Evolutionary conservation across 1,140 invertebrate species (phyloP).

Genomic region (Sycophaga agraensis): DNA sequence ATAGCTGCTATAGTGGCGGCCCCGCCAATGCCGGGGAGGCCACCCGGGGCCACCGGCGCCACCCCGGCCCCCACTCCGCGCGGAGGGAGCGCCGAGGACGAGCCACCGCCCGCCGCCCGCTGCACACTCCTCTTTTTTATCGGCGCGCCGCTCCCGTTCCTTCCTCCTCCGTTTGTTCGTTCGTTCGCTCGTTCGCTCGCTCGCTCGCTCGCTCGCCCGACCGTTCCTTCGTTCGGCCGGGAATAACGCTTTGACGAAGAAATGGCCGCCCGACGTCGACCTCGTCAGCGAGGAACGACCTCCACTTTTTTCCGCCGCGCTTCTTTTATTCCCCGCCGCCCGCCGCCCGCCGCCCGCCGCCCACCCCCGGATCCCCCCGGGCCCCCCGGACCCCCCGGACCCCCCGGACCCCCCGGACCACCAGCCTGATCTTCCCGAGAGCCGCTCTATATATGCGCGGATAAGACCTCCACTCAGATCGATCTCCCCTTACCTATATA

Average conservation of each 20-base stretch:
- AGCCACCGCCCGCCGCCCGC: constrained; percentile 33
- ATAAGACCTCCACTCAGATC: constrained; percentile 22
- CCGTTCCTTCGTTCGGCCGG: constrained; percentile 51
- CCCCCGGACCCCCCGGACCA: constrained; percentile 15
- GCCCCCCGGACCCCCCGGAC: too few relatives aligned
- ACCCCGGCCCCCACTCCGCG: too few relatives aligned
- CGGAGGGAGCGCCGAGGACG: constrained; percentile 35
- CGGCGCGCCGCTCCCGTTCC: constrained; percentile 46
- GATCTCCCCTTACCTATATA: constrained; percentile 22
- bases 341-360: constrained; percentile 1
- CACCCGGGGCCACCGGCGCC: constrained; percentile 31
- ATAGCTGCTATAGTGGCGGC: constrained; percentile 55
- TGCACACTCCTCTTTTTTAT: constrained; percentile 52
- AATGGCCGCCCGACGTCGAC: constrained; percentile 50
- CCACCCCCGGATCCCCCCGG: constrained; percentile 16
- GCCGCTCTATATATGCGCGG: constrained; percentile 3
- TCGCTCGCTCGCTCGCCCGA: too few relatives aligned
- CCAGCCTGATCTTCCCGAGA: constrained; percentile 18
- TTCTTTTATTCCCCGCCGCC: constrained; percentile 28
- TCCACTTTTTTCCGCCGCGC: constrained; percentile 32
- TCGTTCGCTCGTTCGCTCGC: too few relatives aligned
- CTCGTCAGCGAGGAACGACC: constrained; percentile 43
- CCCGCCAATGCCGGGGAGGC: constrained; percentile 37
- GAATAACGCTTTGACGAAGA: constrained; percentile 56
- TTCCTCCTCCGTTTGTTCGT: too few relatives aligned